phyloP scores from a whole-genome alignment of 2,797 vertebrate genomes.

The Glossophaga mutica region DNA sequence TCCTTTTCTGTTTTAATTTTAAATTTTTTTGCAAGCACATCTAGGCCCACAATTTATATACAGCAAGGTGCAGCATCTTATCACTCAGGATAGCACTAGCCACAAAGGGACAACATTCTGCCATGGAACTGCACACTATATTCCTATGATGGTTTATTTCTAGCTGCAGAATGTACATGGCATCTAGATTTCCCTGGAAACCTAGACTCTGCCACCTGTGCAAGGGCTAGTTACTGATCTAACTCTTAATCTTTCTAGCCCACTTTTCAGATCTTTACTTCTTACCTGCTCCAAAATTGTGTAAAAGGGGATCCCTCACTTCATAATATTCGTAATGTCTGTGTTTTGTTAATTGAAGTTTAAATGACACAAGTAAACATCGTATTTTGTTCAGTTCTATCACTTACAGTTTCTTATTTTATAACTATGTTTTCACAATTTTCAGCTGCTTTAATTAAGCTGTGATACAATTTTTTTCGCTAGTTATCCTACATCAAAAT shows the following conservation, averaged over 20 bases:
- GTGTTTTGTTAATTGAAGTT: neutral
- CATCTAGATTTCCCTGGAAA: neutral
- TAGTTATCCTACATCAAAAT: neutral
- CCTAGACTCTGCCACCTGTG: neutral
- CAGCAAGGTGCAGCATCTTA: neutral
- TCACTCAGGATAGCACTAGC: neutral
- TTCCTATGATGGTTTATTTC: neutral
- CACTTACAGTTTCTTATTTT: neutral
- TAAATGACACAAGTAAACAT: neutral
- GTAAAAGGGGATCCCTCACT: neutral
- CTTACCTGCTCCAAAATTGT: neutral
- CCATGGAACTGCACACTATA: neutral
- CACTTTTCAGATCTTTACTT: neutral
- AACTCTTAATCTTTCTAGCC: neutral
- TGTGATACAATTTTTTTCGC: neutral
- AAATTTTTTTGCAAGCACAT: neutral
- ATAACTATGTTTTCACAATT: neutral
- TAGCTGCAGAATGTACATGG: neutral
- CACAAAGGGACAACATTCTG: neutral
- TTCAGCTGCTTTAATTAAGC: neutral
- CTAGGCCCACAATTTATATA: neutral
- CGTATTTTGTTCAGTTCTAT: neutral
- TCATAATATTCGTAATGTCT: neutral
- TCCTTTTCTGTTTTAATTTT: neutral
- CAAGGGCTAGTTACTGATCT: neutral